Conservation (phyloP, 2,797 vertebrate genomes). For the Diplodus puntazzo region DNA sequence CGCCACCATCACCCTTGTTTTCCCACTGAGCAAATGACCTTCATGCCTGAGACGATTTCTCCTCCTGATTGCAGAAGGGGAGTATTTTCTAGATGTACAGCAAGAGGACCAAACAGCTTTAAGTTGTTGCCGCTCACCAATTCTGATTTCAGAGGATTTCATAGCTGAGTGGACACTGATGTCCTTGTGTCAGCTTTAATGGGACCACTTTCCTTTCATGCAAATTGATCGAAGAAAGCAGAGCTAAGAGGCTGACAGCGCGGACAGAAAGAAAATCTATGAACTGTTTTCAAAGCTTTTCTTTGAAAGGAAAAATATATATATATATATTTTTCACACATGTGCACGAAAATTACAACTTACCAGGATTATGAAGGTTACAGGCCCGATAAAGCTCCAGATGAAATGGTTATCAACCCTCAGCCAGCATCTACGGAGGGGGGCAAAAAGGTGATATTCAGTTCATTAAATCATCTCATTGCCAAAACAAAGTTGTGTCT, state of each 20-base stretch:
- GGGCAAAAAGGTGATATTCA: constrained; percentile 57
- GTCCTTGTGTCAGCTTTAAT: constrained; percentile 82
- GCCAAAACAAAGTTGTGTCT: constrained; percentile 71
- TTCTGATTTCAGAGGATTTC: constrained; percentile 83
- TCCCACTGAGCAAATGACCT: constrained; percentile 82
- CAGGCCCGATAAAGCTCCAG: constrained; percentile 98
- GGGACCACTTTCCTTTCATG: constrained; percentile 83
- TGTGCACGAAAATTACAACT: constrained; percentile 71
- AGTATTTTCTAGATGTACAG: constrained; percentile 67
- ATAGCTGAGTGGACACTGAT: constrained; percentile 82
- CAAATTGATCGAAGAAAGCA: constrained; percentile 79
- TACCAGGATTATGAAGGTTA: constrained; percentile 95
- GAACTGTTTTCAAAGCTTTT: constrained; percentile 61
- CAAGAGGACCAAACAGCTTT: constrained; percentile 69
- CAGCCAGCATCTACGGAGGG: constrained; percentile 92
- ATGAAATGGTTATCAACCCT: constrained; percentile 98
- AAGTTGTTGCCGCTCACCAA: constrained; percentile 72
- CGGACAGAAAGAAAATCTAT: constrained; percentile 65
- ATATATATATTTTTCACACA: constrained; percentile 1
- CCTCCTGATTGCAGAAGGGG: constrained; percentile 69
- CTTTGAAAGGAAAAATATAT: constrained; percentile 18
- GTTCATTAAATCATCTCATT: constrained; percentile 68
- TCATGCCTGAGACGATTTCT: constrained; percentile 80
- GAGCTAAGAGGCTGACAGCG: constrained; percentile 61
- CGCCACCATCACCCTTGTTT: constrained; percentile 69